Conservation (phyloP, 2,113 vertebrate genomes). For the Tetrao urogallus region DNA sequence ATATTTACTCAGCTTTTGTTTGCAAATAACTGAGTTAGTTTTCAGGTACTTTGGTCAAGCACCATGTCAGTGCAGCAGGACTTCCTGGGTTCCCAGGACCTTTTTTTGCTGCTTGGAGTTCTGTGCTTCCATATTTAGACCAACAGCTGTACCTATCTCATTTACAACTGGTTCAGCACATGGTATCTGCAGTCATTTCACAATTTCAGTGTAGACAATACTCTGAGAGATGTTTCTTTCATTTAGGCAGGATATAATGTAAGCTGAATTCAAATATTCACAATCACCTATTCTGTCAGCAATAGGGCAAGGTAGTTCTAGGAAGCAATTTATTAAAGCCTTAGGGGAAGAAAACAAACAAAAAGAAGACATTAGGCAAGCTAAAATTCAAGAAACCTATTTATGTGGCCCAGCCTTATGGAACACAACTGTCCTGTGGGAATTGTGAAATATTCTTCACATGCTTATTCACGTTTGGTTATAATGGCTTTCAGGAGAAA, state of each 20-base stretch:
- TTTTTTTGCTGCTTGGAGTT: not conserved
- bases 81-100: not conserved
- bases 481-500: not conserved
- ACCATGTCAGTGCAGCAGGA: not conserved
- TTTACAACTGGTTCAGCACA: not conserved
- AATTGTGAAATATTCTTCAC: not conserved
- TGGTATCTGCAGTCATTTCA: not conserved
- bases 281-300: not conserved
- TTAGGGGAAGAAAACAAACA: not conserved
- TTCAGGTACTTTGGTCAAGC: not conserved
- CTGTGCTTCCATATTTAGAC: not conserved
- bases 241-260: not conserved
- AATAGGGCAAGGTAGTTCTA: not conserved
- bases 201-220: not conserved
- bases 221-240: not conserved
- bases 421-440: not conserved
- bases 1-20: not conserved
- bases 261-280: not conserved
- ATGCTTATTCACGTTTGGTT: not conserved
- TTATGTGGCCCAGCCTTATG: not conserved
- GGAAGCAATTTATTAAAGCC: conserved; percentile 10
- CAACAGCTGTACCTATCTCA: not conserved
- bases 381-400: not conserved
- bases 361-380: not conserved
- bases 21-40: not conserved